These are phyloP conservation scores for Oegoconia quadripuncta DNA, from an alignment of 2,888 invertebrate species.

Conservation along the genomic window DNA sequence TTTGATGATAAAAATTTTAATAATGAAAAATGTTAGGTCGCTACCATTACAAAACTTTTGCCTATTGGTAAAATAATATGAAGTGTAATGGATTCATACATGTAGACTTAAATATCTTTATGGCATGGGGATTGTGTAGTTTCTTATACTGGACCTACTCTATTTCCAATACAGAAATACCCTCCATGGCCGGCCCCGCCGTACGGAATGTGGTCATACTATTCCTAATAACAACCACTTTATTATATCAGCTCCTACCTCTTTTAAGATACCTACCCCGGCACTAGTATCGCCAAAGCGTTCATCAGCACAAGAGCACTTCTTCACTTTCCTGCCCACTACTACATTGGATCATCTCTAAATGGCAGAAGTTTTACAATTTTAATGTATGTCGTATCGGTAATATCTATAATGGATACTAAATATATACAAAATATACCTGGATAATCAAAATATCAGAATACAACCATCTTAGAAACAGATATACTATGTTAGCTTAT, in stretches of 20 bases:
- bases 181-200: constrained; percentile 19
- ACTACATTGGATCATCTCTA: no score
- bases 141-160: constrained; percentile 36
- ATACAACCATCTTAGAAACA: no score
- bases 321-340: no score
- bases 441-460: no score
- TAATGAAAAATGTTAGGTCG: no score
- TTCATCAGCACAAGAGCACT: constrained; percentile 40
- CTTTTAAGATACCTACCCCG: constrained; percentile 30
- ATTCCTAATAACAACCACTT: constrained; percentile 23
- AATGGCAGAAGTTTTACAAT: constrained; percentile 33
- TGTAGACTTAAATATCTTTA: no score
- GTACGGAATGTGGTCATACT: constrained; percentile 25
- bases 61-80: no score
- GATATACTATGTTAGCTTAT: no score
- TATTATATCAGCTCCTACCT: constrained; percentile 28
- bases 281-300: constrained; percentile 36
- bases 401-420: neutral
- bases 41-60: no score
- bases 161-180: constrained; percentile 30
- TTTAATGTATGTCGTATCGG: neutral
- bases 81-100: no score
- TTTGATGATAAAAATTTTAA: no score
- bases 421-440: no score
- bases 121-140: constrained; percentile 37